Evolutionary conservation across 2,113 vertebrate genomes (phyloP).

Genomic region (Tor tambroides): DNA sequence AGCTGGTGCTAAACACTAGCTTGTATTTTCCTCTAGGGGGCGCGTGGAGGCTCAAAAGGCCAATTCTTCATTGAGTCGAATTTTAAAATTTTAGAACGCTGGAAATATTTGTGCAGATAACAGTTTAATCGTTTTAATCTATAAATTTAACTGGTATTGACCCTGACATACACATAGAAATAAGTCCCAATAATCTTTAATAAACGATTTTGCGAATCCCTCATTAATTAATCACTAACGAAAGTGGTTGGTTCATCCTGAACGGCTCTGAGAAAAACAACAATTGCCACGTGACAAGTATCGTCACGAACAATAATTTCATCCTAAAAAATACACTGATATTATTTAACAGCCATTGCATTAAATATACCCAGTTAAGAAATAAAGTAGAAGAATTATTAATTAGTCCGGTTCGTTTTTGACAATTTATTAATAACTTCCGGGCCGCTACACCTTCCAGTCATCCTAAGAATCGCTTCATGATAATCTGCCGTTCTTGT

Average conservation of each 20-base stretch:
- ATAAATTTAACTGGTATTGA: background rate
- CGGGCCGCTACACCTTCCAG: background rate
- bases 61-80: background rate
- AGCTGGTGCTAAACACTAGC: no score
- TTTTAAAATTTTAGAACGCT: background rate
- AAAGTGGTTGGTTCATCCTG: background rate
- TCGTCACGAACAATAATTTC: background rate
- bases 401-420: background rate
- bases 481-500: background rate
- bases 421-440: background rate
- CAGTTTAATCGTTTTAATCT: background rate
- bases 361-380: background rate
- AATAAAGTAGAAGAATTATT: background rate
- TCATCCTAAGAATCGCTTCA: fast-evolving
- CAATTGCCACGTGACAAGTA: background rate
- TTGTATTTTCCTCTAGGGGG: background rate
- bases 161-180: background rate
- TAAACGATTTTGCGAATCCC: background rate
- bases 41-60: background rate
- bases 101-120: background rate
- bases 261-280: background rate
- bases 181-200: background rate
- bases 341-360: background rate
- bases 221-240: background rate
- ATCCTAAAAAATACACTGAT: background rate